These are phyloP conservation scores for Leptocoma aspasia DNA, from an alignment of 2,113 vertebrate genomes.

Conservation along the genomic window DNA sequence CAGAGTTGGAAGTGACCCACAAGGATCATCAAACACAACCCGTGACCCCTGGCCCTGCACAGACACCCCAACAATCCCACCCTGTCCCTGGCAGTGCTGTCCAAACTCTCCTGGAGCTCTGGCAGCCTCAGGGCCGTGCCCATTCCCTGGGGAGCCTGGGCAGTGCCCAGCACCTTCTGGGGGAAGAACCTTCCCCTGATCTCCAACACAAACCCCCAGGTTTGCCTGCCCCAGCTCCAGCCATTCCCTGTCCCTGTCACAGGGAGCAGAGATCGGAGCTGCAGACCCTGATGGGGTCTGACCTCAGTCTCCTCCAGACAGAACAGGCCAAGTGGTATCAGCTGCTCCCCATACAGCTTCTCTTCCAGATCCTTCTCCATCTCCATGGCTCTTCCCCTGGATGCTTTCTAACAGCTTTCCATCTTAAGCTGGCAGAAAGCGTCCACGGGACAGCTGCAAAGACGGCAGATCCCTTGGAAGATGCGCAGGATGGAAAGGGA, in stretches of 20 bases:
- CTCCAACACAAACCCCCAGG: background rate
- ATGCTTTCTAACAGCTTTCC: background rate
- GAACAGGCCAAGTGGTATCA: background rate
- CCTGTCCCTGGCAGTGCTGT: rapidly evolving
- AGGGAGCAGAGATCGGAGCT: rapidly evolving
- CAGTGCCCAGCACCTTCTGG: background rate
- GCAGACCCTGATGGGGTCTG: background rate
- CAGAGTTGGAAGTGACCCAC: background rate
- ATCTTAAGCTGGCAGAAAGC: background rate
- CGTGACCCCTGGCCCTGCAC: background rate
- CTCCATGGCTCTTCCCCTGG: no score
- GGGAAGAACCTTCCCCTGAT: background rate
- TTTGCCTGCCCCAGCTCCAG: background rate
- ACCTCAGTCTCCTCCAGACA: background rate
- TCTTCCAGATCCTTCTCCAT: background rate
- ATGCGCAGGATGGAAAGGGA: background rate
- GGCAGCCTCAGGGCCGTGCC: rapidly evolving
- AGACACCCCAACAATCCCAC: background rate
- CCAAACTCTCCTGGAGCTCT: background rate
- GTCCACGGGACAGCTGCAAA: background rate
- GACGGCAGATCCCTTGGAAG: background rate
- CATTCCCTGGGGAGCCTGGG: background rate
- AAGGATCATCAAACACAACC: background rate
- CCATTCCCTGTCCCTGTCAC: rapidly evolving
- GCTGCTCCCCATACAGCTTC: background rate